These are phyloP conservation scores for Serripes groenlandicus DNA, from an alignment of 2,888 invertebrate genomes.

Conservation along the genomic window DNA sequence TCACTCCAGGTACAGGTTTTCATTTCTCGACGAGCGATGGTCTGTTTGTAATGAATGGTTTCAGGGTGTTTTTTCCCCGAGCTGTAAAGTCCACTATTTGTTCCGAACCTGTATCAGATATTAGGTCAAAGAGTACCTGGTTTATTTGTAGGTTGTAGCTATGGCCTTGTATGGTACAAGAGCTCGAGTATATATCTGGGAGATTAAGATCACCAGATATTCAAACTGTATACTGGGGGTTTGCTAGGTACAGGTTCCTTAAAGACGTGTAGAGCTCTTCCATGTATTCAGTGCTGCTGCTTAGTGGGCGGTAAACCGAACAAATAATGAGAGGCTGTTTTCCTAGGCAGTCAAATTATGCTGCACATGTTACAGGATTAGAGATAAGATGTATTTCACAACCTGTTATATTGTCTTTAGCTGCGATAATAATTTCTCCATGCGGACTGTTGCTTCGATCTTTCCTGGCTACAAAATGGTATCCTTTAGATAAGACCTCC, in stretches of 20 bases:
- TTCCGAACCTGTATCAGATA: not conserved
- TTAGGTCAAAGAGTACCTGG: not conserved
- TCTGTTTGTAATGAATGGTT: not conserved
- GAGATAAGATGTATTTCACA: constrained; percentile 2
- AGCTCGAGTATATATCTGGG: not conserved
- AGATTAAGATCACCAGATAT: not conserved
- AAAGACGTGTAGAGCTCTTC: not conserved
- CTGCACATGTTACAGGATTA: constrained; percentile 2
- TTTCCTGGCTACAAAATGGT: constrained; percentile 19
- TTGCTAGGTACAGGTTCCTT: not conserved
- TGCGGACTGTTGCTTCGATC: constrained; percentile 7
- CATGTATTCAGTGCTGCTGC: not conserved
- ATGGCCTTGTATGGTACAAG: not conserved
- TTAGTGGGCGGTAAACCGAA: constrained; percentile 15
- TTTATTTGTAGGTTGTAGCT: not conserved
- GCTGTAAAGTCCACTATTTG: not conserved
- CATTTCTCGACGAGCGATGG: not conserved
- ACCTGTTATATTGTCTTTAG: constrained; percentile 26
- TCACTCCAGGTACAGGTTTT: not conserved
- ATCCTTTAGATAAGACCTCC: not conserved
- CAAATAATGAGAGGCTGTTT: constrained; percentile 34
- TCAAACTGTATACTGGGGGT: not conserved
- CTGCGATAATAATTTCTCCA: constrained; percentile 35
- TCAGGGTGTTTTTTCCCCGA: not conserved
- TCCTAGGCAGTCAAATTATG: not conserved